phyloP scores from a whole-genome alignment of 2,888 invertebrate genomes.

The Chorisops tibialis region DNA sequence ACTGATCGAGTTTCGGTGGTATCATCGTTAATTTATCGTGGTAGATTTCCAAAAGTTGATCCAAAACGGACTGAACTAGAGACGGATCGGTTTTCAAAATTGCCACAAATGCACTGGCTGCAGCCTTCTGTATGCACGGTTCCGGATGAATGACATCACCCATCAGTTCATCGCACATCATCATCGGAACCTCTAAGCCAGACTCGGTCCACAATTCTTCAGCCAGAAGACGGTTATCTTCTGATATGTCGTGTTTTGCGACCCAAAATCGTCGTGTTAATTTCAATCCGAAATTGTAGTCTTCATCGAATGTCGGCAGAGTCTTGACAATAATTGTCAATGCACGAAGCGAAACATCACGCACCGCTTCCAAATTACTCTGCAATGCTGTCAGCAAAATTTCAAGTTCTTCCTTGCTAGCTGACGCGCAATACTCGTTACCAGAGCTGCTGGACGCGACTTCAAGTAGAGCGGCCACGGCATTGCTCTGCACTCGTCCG shows the following conservation, averaged over 20 bases:
- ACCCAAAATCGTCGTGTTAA: constrained; percentile 77
- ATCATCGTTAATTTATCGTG: constrained; percentile 74
- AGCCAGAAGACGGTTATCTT: constrained; percentile 68
- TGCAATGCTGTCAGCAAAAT: constrained; percentile 75
- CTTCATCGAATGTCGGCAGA: constrained; percentile 60
- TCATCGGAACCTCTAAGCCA: constrained; percentile 54
- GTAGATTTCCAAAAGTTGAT: constrained; percentile 69
- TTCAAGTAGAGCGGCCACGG: constrained; percentile 75
- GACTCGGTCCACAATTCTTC: constrained; percentile 61
- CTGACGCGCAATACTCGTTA: constrained; percentile 59
- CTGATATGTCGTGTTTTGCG: constrained; percentile 74
- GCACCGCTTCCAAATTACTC: constrained; percentile 64
- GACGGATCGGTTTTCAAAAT: constrained; percentile 58
- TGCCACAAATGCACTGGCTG: constrained; percentile 74
- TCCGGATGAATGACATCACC: constrained; percentile 76
- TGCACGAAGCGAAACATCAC: constrained; percentile 78
- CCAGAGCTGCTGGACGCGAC: constrained; percentile 74
- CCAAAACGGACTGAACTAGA: constrained; percentile 58
- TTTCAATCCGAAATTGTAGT: constrained; percentile 58
- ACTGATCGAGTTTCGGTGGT: constrained; percentile 83
- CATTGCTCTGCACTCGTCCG: constrained; percentile 73
- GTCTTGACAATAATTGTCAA: constrained; percentile 62
- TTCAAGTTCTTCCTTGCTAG: constrained; percentile 68
- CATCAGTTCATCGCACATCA: constrained; percentile 54
- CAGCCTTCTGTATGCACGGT: constrained; percentile 77